phyloP scores from a whole-genome alignment of 2,113 vertebrate species.

The Tetrax tetrax region DNA sequence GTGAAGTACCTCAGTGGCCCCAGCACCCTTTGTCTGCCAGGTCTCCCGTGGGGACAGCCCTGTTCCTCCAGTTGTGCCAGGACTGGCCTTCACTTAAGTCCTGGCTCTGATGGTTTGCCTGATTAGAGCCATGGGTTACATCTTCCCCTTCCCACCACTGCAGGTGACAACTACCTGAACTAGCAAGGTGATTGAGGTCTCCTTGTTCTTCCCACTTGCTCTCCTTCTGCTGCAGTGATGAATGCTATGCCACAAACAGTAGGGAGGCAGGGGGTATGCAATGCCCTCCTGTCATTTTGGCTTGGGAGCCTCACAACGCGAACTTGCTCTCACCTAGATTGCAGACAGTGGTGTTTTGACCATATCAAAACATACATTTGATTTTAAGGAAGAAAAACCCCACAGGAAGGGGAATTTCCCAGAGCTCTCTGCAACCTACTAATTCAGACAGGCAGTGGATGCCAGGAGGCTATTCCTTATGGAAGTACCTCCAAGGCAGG shows the following conservation, averaged over 20 bases:
- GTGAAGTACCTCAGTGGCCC: not conserved
- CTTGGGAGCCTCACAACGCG: not conserved
- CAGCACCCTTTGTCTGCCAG: not conserved
- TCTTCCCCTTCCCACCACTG: not conserved
- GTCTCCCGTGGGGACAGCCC: not conserved
- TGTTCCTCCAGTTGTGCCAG: not conserved
- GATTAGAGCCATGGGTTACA: not conserved
- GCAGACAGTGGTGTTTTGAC: not conserved
- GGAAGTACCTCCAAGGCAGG: not conserved
- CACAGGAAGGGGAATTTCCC: not conserved
- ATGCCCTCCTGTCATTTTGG: not conserved
- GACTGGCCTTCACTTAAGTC: not conserved
- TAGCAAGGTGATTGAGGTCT: not conserved
- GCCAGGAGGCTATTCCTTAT: not conserved
- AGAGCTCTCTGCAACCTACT: not conserved
- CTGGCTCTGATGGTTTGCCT: not conserved
- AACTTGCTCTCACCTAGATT: not conserved
- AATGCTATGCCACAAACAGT: rapidly evolving
- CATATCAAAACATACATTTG: not conserved
- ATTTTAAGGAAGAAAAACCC: not conserved
- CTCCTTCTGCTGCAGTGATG: not conserved
- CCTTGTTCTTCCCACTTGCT: not conserved
- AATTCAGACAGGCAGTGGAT: not conserved
- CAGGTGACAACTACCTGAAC: not conserved
- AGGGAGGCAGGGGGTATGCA: not conserved